These are phyloP conservation scores for Peromyscus californicus DNA, from an alignment of 2,113 vertebrate species.

Conservation along the genomic window DNA sequence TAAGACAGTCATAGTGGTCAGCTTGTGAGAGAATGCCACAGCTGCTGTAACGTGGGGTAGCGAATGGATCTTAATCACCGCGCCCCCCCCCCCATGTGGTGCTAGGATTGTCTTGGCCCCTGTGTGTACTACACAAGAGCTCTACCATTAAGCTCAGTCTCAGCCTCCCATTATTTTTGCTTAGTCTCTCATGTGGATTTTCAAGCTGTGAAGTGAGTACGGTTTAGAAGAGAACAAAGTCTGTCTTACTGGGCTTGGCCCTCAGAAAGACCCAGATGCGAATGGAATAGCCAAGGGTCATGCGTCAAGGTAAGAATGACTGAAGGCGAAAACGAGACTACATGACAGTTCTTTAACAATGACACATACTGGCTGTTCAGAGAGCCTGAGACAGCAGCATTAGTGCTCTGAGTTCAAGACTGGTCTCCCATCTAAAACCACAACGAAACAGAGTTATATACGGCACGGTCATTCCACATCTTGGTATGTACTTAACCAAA, in stretches of 20 bases:
- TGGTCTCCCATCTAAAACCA: not conserved
- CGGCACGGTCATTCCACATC: not conserved
- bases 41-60: not conserved
- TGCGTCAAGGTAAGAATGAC: not conserved
- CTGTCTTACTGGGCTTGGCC: not conserved
- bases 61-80: not conserved
- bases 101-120: not conserved
- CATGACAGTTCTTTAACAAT: conserved; percentile 4
- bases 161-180: not conserved
- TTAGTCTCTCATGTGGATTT: conserved; percentile 26
- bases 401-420: not conserved
- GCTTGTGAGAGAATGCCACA: not conserved
- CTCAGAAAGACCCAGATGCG: not conserved
- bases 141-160: not conserved
- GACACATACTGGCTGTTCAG: not conserved
- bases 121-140: not conserved
- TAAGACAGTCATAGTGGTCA: not conserved
- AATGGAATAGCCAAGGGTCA: not conserved
- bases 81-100: accelerated
- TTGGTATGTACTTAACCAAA: not conserved
- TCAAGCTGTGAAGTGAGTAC: not conserved
- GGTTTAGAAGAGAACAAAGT: not conserved
- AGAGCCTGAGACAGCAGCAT: not conserved
- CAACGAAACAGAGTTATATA: not conserved
- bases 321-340: not conserved